Evolutionary conservation across 2,113 vertebrate species (phyloP).

Genomic region (Centrocercus urophasianus): DNA sequence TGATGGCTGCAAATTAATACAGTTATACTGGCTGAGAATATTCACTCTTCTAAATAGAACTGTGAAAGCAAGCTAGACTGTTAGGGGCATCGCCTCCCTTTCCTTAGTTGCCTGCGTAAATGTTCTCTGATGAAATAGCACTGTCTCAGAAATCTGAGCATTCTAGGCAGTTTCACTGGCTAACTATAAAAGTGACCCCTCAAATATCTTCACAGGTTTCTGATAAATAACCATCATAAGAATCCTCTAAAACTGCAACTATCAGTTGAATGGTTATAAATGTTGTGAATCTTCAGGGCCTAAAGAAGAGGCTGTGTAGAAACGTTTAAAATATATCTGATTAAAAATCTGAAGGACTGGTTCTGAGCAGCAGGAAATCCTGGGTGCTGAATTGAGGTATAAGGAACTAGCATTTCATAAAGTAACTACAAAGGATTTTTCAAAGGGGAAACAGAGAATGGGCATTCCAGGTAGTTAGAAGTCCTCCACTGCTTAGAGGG

Average conservation of each 20-base stretch:
- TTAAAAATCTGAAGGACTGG: neutral
- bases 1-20: conserved; percentile 22
- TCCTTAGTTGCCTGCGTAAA: neutral
- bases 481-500: neutral
- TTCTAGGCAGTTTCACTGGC: conserved; percentile 12
- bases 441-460: neutral
- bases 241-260: neutral
- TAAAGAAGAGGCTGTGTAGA: neutral
- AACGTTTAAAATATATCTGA: neutral
- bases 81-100: neutral
- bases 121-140: neutral
- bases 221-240: neutral
- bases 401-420: neutral
- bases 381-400: neutral
- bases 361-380: neutral
- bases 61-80: conserved; percentile 17
- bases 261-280: neutral
- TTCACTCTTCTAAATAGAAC: neutral
- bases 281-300: neutral
- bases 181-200: neutral
- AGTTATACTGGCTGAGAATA: conserved; percentile 18
- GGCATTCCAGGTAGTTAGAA: neutral
- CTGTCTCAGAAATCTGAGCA: neutral
- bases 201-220: neutral
- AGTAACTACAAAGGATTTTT: neutral